Conservation (phyloP, 2,888 invertebrate species). For the Drosophila affinis region DNA sequence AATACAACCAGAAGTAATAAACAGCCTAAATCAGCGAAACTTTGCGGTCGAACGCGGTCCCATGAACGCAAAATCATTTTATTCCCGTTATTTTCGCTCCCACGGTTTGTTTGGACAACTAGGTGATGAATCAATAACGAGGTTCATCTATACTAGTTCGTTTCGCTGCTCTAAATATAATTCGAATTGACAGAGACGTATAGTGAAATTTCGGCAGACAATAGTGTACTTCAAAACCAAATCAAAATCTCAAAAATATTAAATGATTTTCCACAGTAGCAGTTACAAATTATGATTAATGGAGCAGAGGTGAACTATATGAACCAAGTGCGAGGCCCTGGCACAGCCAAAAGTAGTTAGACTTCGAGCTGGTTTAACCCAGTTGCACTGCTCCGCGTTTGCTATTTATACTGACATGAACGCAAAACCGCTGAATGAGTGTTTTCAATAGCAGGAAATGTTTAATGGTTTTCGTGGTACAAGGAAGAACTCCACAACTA, state of each 20-base stretch:
- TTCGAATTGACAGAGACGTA: background rate
- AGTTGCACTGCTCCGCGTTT: too few relatives aligned
- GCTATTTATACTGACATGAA: too few relatives aligned
- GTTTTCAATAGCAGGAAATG: too few relatives aligned
- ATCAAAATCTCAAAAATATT: background rate
- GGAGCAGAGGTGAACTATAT: background rate
- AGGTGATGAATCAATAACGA: background rate
- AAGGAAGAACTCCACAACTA: too few relatives aligned
- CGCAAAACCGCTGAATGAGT: too few relatives aligned
- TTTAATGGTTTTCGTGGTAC: too few relatives aligned
- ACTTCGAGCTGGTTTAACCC: background rate
- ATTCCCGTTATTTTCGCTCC: conserved; percentile 19
- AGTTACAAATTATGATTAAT: background rate
- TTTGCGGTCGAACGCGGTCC: conserved; percentile 61
- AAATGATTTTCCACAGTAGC: background rate
- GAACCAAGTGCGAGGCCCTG: background rate
- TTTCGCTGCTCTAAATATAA: background rate
- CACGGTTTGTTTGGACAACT: conserved; percentile 2
- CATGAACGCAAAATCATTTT: conserved; percentile 68
- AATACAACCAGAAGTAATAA: conserved; percentile 73
- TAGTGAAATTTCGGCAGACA: background rate
- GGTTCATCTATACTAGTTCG: background rate
- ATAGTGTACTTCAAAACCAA: background rate
- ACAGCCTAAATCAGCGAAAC: conserved; percentile 75
- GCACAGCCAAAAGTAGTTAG: background rate